phyloP scores from a whole-genome alignment of 2,797 vertebrate species.

The Chelonia mydas region DNA sequence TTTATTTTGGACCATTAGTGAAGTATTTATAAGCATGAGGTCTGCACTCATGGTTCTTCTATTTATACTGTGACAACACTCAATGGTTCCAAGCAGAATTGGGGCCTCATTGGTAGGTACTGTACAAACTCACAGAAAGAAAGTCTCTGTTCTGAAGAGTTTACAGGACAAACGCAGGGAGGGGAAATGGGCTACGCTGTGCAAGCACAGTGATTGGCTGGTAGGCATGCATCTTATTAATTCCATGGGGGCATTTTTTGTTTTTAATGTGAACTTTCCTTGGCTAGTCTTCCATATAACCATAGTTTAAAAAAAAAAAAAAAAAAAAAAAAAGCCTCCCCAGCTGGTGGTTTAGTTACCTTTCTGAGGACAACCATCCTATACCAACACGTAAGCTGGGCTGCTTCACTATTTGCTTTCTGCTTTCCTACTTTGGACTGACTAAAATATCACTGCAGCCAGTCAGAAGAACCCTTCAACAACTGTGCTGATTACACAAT shows the following conservation, averaged over 20 bases:
- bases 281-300: background rate
- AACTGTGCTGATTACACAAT: background rate
- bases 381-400: background rate
- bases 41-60: background rate
- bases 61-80: background rate
- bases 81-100: too few relatives aligned
- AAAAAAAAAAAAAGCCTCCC: too few relatives aligned
- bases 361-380: background rate
- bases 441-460: background rate
- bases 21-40: background rate
- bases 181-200: background rate
- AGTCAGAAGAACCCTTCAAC: background rate
- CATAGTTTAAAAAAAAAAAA: background rate
- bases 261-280: background rate
- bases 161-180: accelerated
- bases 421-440: background rate
- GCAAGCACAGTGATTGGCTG: accelerated
- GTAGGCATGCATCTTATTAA: background rate
- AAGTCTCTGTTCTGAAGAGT: too few relatives aligned
- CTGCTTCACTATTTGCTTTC: background rate
- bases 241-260: background rate
- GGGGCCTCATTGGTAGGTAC: background rate
- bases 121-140: background rate
- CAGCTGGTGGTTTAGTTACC: background rate
- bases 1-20: background rate